Evolutionary conservation across 1,140 invertebrate species (phyloP).

Genomic region (Drosophila nannoptera): DNA sequence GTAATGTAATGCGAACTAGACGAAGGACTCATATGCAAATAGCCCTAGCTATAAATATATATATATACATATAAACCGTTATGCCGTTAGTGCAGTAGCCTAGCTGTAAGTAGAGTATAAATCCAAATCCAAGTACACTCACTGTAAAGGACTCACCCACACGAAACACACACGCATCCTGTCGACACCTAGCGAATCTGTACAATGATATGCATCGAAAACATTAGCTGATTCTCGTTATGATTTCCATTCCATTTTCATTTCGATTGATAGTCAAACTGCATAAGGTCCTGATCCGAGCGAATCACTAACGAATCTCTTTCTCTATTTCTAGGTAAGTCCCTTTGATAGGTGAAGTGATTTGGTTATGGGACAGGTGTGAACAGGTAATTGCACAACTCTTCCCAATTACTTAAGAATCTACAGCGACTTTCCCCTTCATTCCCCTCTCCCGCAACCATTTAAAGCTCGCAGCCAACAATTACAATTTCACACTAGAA

Average conservation of each 20-base stretch:
- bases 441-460: not conserved
- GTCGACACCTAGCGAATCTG: conserved; percentile 14
- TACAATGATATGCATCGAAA: conserved; percentile 39
- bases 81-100: conserved; percentile 7
- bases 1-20: conserved; percentile 48
- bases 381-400: conserved; percentile 22
- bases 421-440: not conserved
- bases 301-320: conserved; percentile 30
- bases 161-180: conserved; percentile 24
- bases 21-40: conserved; percentile 33
- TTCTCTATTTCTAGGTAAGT: conserved; percentile 67
- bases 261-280: no score
- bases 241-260: conserved; percentile 8
- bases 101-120: conserved; percentile 34
- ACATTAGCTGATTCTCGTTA: conserved; percentile 21
- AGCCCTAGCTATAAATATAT: conserved; percentile 14
- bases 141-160: not conserved
- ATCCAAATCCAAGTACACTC: not conserved
- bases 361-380: not conserved
- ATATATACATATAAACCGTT: not conserved
- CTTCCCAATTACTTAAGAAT: not conserved
- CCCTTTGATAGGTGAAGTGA: not conserved
- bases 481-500: not conserved
- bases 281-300: no score
- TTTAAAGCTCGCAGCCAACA: not conserved